phyloP scores from a whole-genome alignment of 1,140 invertebrate genomes.

The Tetramorium parvispinum region DNA sequence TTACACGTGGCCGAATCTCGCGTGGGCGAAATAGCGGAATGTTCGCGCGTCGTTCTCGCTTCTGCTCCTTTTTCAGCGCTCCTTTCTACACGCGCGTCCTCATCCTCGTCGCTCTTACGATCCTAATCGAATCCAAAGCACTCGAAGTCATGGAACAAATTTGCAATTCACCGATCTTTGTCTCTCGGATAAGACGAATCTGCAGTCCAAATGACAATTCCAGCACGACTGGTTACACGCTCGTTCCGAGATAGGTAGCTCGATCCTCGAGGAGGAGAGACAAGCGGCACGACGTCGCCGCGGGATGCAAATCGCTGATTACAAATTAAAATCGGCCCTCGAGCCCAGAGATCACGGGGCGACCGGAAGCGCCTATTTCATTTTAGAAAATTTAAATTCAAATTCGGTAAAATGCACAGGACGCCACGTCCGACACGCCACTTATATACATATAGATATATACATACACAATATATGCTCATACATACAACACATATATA shows the following conservation, averaged over 20 bases:
- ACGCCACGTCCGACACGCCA: background rate
- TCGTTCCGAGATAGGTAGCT: background rate
- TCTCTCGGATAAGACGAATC: conserved; percentile 28
- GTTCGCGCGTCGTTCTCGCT: background rate
- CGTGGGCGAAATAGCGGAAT: conserved; percentile 34
- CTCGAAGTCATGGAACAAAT: conserved; percentile 45
- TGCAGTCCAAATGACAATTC: conserved; percentile 64
- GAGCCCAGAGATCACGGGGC: background rate
- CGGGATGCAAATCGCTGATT: conserved; percentile 71
- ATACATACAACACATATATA: background rate
- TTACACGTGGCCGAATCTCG: conserved; percentile 3
- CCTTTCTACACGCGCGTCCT: background rate
- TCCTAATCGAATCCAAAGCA: background rate
- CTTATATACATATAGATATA: background rate
- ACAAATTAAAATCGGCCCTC: conserved; percentile 72
- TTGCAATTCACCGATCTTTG: conserved; percentile 64
- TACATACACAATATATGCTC: too few relatives aligned
- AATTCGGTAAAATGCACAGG: conserved; percentile 49
- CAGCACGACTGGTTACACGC: conserved; percentile 14
- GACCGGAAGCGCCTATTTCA: conserved; percentile 53
- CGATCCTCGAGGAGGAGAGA: background rate
- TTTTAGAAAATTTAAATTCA: conserved; percentile 74
- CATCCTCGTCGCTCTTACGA: background rate
- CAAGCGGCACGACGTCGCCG: background rate
- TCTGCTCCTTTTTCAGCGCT: conserved; percentile 3